phyloP scores from a whole-genome alignment of 2,888 invertebrate species.

The Branchellion lobata region DNA sequence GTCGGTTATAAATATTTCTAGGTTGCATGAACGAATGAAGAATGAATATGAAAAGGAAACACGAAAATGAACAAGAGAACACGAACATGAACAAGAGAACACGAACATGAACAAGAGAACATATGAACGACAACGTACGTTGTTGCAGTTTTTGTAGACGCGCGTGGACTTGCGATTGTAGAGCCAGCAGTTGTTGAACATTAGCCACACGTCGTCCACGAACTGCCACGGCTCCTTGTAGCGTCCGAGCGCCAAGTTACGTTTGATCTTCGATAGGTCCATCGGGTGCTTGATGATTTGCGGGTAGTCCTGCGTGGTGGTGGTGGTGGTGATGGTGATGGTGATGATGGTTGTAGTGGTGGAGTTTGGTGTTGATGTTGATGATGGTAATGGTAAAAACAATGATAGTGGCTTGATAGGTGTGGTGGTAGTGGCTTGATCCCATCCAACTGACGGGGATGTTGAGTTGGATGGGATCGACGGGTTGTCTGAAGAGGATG shows the following conservation, averaged over 20 bases:
- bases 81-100: not conserved
- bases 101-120: not conserved
- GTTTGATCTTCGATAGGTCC: slow-evolving; percentile 91
- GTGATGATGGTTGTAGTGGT: not conserved
- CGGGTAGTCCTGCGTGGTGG: slow-evolving; percentile 79
- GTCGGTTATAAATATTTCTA: not conserved
- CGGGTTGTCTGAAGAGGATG: slow-evolving; percentile 91
- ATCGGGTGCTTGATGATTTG: slow-evolving; percentile 94
- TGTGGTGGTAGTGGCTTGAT: not conserved
- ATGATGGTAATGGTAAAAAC: not conserved
- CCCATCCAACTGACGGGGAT: slow-evolving; percentile 47
- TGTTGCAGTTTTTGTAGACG: slow-evolving; percentile 96
- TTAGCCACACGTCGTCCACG: slow-evolving; percentile 98
- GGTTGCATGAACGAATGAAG: not conserved
- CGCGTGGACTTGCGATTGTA: slow-evolving; percentile 97
- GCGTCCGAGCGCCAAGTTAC: slow-evolving; percentile 86
- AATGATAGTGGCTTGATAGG: not conserved
- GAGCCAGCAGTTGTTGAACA: slow-evolving; percentile 99
- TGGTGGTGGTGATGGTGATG: not conserved
- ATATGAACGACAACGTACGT: slow-evolving; percentile 68
- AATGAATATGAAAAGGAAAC: not conserved
- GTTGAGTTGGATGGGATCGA: slow-evolving; percentile 72
- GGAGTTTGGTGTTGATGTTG: not conserved
- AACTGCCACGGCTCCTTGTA: slow-evolving; percentile 98
- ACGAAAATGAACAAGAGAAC: not conserved